phyloP scores from a whole-genome alignment of 1,140 invertebrate genomes.

The Araneus ventricosus region DNA sequence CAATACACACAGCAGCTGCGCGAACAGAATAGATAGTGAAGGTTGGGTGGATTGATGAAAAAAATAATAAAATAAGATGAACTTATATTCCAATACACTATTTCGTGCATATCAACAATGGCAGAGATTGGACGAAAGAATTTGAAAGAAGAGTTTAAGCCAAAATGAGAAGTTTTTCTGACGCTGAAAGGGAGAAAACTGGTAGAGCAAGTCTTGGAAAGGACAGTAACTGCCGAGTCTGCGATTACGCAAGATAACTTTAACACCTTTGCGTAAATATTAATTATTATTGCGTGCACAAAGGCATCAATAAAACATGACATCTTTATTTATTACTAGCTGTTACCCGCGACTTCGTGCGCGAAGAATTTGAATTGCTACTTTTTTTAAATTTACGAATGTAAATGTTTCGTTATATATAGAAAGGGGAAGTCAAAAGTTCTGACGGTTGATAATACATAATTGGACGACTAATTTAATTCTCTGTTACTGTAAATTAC shows the following conservation, averaged over 20 bases:
- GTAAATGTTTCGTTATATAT: too few species aligned
- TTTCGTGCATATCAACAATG: not conserved
- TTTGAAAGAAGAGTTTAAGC: not conserved
- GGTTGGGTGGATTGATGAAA: not conserved
- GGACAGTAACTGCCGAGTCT: not conserved
- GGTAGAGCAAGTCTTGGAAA: not conserved
- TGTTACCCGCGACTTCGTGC: too few species aligned
- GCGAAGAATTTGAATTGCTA: too few species aligned
- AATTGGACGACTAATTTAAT: too few species aligned
- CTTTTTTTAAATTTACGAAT: too few species aligned
- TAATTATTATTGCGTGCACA: not conserved
- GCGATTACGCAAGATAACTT: not conserved
- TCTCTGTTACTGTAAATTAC: too few species aligned
- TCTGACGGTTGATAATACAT: too few species aligned
- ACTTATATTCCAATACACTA: conserved; percentile 8
- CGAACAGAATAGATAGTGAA: not conserved
- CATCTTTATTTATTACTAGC: not conserved
- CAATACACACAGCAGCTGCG: not conserved
- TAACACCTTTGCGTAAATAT: not conserved
- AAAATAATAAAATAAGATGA: not conserved
- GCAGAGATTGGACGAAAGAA: not conserved
- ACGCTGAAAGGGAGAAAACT: not conserved
- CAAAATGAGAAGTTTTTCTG: not conserved
- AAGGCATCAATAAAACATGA: not conserved
- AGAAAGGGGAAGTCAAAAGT: too few species aligned